Conservation (phyloP, 2,888 invertebrate species). For the Hypsopygia costalis region DNA sequence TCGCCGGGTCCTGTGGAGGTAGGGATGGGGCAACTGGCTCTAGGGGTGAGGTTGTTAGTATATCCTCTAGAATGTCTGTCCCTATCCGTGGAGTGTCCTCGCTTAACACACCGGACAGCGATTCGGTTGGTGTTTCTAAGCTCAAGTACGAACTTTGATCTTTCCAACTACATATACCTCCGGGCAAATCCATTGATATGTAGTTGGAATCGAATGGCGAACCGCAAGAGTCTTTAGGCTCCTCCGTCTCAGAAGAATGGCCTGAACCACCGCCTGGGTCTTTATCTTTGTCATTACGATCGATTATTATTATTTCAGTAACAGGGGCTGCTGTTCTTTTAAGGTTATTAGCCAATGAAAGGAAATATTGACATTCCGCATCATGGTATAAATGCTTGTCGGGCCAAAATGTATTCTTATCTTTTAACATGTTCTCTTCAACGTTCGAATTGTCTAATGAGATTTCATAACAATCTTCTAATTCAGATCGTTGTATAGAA, state of each 20-base stretch:
- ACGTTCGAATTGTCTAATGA: constrained; percentile 29
- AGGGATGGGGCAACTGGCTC: constrained; percentile 63
- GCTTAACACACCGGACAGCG: constrained; percentile 25
- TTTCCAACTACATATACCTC: constrained; percentile 90
- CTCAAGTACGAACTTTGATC: constrained; percentile 89
- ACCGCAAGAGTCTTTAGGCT: constrained; percentile 43
- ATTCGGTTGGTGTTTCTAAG: constrained; percentile 70
- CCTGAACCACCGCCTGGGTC: constrained; percentile 82
- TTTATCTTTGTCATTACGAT: constrained; percentile 81
- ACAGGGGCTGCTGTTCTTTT: constrained; percentile 42
- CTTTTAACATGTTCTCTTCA: constrained; percentile 50
- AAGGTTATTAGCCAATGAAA: constrained; percentile 68
- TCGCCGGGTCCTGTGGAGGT: constrained; percentile 66
- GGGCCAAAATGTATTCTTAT: constrained; percentile 82
- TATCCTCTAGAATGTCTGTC: constrained; percentile 63
- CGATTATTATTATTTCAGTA: constrained; percentile 40
- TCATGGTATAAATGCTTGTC: constrained; percentile 83
- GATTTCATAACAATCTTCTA: constrained; percentile 16
- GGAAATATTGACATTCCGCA: constrained; percentile 83
- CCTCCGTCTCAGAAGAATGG: constrained; percentile 68
- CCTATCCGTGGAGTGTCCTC: constrained; percentile 34
- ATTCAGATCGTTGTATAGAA: constrained; percentile 19
- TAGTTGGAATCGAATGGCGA: constrained; percentile 79
- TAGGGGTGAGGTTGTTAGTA: constrained; percentile 70
- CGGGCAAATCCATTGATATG: constrained; percentile 87